phyloP scores from a whole-genome alignment of 2,797 vertebrate species.

The Microctenopoma steveboyesi region DNA sequence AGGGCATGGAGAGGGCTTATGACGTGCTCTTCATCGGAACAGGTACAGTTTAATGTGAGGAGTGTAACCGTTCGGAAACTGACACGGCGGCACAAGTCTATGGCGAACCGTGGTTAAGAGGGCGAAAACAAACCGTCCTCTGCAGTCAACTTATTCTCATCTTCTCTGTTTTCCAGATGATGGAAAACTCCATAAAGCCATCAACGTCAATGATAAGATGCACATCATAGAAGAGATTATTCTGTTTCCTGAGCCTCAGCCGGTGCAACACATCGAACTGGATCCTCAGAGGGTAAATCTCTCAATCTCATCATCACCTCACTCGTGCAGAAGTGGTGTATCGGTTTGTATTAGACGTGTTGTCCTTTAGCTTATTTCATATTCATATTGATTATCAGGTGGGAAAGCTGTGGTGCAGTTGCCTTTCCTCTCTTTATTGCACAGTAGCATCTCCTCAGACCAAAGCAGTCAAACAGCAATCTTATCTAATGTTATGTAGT shows the following conservation, averaged over 20 bases:
- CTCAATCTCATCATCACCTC: background rate
- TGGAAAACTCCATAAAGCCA: constrained; percentile 91
- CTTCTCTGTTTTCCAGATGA: constrained; percentile 81
- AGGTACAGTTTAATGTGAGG: constrained; percentile 68
- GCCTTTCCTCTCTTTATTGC: constrained; percentile 67
- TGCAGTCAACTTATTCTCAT: background rate
- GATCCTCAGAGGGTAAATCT: constrained; percentile 84
- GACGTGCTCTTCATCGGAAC: constrained; percentile 93
- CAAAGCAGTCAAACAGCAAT: constrained; percentile 52
- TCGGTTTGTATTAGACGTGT: constrained; percentile 6
- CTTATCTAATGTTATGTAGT: constrained; percentile 72
- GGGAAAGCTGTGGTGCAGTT: constrained; percentile 42
- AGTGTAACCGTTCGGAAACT: background rate
- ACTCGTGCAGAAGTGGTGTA: background rate
- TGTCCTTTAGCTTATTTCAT: constrained; percentile 1
- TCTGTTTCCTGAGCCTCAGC: constrained; percentile 86
- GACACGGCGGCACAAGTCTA: background rate
- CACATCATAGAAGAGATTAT: constrained; percentile 91
- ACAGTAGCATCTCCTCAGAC: constrained; percentile 57
- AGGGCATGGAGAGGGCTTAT: constrained; percentile 82
- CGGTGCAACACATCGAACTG: constrained; percentile 89
- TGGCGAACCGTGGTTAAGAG: too few relatives aligned
- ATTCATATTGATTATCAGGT: constrained; percentile 24
- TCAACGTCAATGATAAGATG: constrained; percentile 80
- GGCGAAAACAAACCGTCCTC: background rate